phyloP scores from a whole-genome alignment of 2,797 vertebrate species.

The Vipera ursinii region DNA sequence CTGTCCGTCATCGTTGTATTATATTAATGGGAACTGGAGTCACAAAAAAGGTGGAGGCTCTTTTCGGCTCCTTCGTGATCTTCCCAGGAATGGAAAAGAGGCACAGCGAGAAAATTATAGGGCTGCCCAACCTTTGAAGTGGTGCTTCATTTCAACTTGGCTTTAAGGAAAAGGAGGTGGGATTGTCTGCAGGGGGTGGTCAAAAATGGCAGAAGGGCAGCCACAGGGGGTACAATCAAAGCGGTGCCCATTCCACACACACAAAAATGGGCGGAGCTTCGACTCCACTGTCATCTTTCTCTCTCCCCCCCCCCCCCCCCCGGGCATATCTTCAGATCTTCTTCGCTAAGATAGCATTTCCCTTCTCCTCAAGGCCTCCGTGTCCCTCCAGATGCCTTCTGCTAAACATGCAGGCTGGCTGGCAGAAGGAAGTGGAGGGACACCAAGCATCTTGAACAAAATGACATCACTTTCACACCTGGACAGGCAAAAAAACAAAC shows the following conservation, averaged over 20 bases:
- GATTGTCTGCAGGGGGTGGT: neutral
- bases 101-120: neutral
- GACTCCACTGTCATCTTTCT: neutral
- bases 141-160: neutral
- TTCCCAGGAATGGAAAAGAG: conserved; percentile 54
- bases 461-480: neutral
- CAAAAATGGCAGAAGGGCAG: neutral
- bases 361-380: neutral
- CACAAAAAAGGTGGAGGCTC: conserved; percentile 34
- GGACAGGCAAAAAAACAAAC: neutral
- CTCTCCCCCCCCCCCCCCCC: too few species aligned
- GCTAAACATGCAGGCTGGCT: neutral
- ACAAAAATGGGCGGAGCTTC: neutral
- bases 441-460: neutral
- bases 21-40: conserved; percentile 57
- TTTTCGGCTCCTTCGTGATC: conserved; percentile 49
- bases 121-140: neutral
- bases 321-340: neutral
- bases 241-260: neutral
- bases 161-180: neutral
- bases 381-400: neutral
- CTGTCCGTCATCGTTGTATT: conserved; percentile 58
- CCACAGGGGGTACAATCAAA: neutral
- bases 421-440: neutral
- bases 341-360: neutral